Percentiles rank a stretch among this genome's conserved stretches.
These are phyloP conservation scores for Caligus rogercresseyi DNA, from an alignment of 1,140 invertebrate genomes.

Conservation along the genomic window DNA sequence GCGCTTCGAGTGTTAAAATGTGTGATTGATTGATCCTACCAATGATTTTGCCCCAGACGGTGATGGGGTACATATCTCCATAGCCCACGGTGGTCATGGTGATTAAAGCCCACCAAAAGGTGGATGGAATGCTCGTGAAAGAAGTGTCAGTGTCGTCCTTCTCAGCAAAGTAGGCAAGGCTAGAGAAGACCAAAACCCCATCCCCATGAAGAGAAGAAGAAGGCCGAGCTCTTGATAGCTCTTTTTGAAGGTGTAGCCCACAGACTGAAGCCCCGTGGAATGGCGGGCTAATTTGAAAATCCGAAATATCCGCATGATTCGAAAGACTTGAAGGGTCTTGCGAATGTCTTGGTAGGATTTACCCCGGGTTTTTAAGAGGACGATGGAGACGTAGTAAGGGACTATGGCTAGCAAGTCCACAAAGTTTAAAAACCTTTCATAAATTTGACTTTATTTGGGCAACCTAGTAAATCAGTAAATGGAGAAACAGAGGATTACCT, in stretches of 20 bases:
- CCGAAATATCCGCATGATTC: constrained; percentile 95
- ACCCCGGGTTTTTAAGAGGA: constrained; percentile 83
- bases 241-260: constrained; percentile 94
- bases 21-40: constrained; percentile 36
- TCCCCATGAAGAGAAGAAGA: constrained; percentile 34
- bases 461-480: background rate
- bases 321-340: constrained; percentile 93
- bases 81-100: constrained; percentile 38
- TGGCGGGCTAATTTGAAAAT: constrained; percentile 96
- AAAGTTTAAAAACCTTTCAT: constrained; percentile 97
- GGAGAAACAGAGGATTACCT: too few relatives aligned
- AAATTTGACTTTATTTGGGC: constrained; percentile 98
- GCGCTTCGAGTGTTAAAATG: too few relatives aligned
- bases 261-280: constrained; percentile 89
- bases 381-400: constrained; percentile 92
- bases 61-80: constrained; percentile 92
- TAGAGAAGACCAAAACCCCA: constrained; percentile 66
- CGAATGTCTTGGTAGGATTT: constrained; percentile 93
- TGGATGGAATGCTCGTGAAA: constrained; percentile 38
- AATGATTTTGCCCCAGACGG: constrained; percentile 86
- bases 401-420: constrained; percentile 96
- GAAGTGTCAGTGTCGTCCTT: constrained; percentile 11
- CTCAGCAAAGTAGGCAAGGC: constrained; percentile 23
- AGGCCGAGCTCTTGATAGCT: constrained; percentile 49
- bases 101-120: constrained; percentile 38